These are phyloP conservation scores for Pachyuromys duprasi DNA, from an alignment of 2,797 vertebrate species.

Conservation along the genomic window DNA sequence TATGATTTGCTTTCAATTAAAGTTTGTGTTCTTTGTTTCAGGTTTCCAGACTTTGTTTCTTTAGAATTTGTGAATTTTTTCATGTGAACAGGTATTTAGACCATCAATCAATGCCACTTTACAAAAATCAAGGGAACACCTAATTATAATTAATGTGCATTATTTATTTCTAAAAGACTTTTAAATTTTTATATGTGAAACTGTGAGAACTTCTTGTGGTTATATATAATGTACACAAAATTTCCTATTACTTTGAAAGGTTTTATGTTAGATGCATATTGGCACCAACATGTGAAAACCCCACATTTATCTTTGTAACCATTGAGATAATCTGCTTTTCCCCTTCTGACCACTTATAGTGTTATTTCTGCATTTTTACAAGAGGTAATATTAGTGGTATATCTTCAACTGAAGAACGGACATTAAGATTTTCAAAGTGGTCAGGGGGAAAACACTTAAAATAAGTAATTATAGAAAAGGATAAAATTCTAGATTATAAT, in stretches of 20 bases:
- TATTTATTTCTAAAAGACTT: conserved; percentile 63
- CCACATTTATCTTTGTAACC: background rate
- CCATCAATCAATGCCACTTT: background rate
- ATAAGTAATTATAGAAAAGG: conserved; percentile 58
- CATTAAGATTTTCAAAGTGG: conserved; percentile 61
- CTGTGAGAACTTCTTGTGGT: background rate
- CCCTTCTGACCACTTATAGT: background rate
- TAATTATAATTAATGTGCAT: conserved; percentile 38
- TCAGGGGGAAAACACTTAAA: conserved; percentile 54
- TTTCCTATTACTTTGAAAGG: conserved; percentile 30
- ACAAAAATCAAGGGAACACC: conserved; percentile 52
- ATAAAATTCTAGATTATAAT: conserved; percentile 34
- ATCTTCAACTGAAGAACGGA: conserved; percentile 45
- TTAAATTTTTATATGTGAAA: conserved; percentile 43
- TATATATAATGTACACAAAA: background rate
- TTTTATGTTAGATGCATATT: conserved; percentile 49
- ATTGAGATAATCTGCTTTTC: conserved; percentile 32
- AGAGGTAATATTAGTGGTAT: background rate
- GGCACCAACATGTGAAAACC: background rate
- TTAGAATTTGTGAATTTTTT: background rate
- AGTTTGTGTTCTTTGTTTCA: conserved; percentile 50
- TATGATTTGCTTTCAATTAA: conserved; percentile 58
- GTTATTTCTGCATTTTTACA: conserved; percentile 49
- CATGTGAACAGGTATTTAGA: background rate
- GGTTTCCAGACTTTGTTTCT: conserved; percentile 44